Base-by-base conservation (phyloP, 2,888 invertebrate species). In the Troglohyphantes excavatus region DNA sequence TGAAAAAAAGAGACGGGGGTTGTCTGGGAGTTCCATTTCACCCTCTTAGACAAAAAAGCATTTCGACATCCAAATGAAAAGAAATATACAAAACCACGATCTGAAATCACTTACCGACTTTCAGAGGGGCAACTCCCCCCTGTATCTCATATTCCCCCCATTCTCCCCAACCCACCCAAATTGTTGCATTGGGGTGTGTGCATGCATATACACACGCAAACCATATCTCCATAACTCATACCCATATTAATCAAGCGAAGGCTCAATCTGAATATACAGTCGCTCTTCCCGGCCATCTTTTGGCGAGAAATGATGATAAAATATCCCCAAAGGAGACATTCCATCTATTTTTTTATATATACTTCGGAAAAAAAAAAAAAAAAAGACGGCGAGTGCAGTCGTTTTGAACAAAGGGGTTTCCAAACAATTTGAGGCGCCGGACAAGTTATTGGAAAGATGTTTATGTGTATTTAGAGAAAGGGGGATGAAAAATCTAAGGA, bases 291-390 rank as follows among this genome's bases (percentile, higher is more conserved):
- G n/a, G 5, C 5, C n/a, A 26, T 17, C 67, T 46, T 19, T 26
- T 19, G n/a, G 75, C n/a, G 13, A 29, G 23, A 79, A 87, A 87
- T 79, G 86, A 87, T 87, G 86, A 87, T 87, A 87, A 87, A 87
- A 87, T 79, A 65, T 87, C 61, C 86, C 79, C 79, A 7, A 29
- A 65, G 86, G 86, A 65, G 63, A 21, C 79, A 72, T 87, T 87
- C 63, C 78, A 61, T 72, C 61, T 65, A 33, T 46, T 65, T 27
- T 27, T 23, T 13, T 63, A 33, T 23, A 29, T 70, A 33, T 46
- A 59, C 9, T 27, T 19, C 7, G 27, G 26, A 46, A 67, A 13
- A 27, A n/a, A n/a, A n/a, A n/a, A n/a, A n/a, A n/a, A n/a, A n/a
- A n/a, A n/a, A n/a, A n/a, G n/a, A n/a, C n/a, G n/a, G 59, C 11